Conservation (phyloP, 2,797 vertebrate genomes). For the Coreius guichenoti region DNA sequence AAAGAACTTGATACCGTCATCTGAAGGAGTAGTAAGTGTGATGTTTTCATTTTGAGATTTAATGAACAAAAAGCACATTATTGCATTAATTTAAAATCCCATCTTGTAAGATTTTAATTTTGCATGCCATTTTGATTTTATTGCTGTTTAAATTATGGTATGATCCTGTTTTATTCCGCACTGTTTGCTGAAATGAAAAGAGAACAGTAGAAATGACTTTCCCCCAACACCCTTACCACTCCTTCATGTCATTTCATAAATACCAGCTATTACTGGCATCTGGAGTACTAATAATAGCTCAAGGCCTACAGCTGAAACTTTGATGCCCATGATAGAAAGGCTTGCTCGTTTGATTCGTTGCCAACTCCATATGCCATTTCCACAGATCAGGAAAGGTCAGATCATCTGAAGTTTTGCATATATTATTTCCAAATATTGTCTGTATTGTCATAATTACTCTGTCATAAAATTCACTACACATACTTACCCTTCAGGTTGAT, state of each 20-base stretch:
- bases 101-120: neutral
- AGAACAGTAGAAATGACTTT: neutral
- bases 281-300: conserved; percentile 42
- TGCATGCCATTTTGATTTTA: neutral
- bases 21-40: neutral
- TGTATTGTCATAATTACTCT: neutral
- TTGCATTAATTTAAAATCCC: neutral
- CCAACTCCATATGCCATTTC: conserved; percentile 15
- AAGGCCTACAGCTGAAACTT: conserved; percentile 45
- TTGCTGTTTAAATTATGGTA: neutral
- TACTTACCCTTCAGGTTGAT: conserved; percentile 22
- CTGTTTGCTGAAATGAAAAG: neutral
- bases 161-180: neutral
- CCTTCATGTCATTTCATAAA: conserved; percentile 41
- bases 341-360: conserved; percentile 5
- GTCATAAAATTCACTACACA: neutral
- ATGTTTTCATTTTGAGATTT: neutral
- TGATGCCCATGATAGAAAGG: conserved; percentile 27
- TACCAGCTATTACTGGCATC: conserved; percentile 33
- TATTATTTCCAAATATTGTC: conserved; percentile 14
- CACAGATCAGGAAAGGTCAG: conserved; percentile 17
- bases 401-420: conserved; percentile 15
- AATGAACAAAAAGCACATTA: neutral
- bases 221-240: neutral
- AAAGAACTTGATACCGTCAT: neutral